Conservation (phyloP, 2,888 invertebrate species). For the Cremastinae sp. region DNA sequence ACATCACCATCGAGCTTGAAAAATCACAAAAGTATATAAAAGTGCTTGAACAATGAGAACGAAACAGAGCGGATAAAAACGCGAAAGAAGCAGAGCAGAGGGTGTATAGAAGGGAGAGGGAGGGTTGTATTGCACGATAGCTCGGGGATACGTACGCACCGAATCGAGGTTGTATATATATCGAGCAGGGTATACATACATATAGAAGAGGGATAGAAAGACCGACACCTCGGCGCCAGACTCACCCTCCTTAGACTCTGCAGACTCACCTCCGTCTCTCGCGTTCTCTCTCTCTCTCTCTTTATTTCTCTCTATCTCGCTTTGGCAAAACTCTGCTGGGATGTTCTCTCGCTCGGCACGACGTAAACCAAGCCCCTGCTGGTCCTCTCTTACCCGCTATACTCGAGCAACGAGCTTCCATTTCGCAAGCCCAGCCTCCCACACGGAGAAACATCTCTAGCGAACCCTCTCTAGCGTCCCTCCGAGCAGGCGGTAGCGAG, state of each 20-base stretch:
- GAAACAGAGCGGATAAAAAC: slow-evolving; percentile 9
- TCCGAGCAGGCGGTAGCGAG: slow-evolving; percentile 52
- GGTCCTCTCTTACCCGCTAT: slow-evolving; percentile 54
- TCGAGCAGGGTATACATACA: neutral
- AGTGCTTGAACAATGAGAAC: slow-evolving; percentile 44
- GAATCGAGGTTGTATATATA: slow-evolving; percentile 59
- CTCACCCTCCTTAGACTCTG: slow-evolving; percentile 79
- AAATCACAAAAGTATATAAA: neutral
- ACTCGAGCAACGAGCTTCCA: slow-evolving; percentile 66
- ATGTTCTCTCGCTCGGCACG: slow-evolving; percentile 61
- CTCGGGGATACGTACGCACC: slow-evolving; percentile 62
- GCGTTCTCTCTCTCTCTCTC: slow-evolving; percentile 39
- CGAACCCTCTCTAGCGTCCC: slow-evolving; percentile 69
- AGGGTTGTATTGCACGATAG: slow-evolving; percentile 24
- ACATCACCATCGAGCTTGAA: neutral
- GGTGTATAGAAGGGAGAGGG: slow-evolving; percentile 36
- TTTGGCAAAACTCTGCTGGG: slow-evolving; percentile 60
- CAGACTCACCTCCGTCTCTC: slow-evolving; percentile 78
- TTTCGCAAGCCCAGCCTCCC: slow-evolving; percentile 68
- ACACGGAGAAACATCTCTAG: slow-evolving; percentile 63
- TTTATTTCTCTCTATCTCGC: too few species aligned
- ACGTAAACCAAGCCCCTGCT: slow-evolving; percentile 67
- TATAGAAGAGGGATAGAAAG: slow-evolving; percentile 68
- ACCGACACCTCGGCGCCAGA: slow-evolving; percentile 80
- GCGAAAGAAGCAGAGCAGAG: slow-evolving; percentile 6